Evolutionary conservation across 2,888 invertebrate genomes (phyloP), one percentile per base, ranked within the genome.

Genomic region (Thumatha senex): DNA sequence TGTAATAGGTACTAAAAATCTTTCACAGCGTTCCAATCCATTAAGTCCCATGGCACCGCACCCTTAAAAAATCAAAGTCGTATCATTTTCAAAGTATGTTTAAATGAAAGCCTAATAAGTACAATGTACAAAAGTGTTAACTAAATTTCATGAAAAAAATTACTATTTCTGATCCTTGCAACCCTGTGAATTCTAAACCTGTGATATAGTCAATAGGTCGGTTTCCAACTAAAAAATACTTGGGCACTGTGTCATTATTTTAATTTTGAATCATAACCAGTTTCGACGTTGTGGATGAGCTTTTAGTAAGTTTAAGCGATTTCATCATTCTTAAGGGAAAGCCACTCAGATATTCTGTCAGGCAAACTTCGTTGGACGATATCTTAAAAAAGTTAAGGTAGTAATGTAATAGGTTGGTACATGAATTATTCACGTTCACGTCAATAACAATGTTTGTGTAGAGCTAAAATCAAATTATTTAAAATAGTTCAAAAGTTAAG

Each of bases 101-200:
- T 53, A 51, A 14, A 36, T 51, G 48, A 59, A 65, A 60, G 48
- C 47, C n/a, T n/a, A 63, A 52, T 63, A 67, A 68, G 60, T 62
- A 70, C 61, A 44, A 48, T 52, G 43, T 56, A 61, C 48, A 58
- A 55, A 51, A 57, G 36, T 51, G 29, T 48, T 48, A 44, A 4
- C 49, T 45, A 40, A 31, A 51, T 18, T 29, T 14, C n/a, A 39
- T 14, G 15, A 46, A 51, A 42, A 47, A 42, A 69, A 65, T 59
- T 49, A 71, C 67, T 72, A 71, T 65, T 51, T 61, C 61, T 78
- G 72, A 73, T 77, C 69, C 65, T 76, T 76, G 79, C 75, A 84
- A 89, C 89, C 88, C 89, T 89, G 89, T 89, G 82, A 81, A 80
- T 78, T 85, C 84, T 87, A 84, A 86, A 78, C 78, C 77, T 84